Conservation (phyloP, 2,797 vertebrate genomes). For the Manis javanica region DNA sequence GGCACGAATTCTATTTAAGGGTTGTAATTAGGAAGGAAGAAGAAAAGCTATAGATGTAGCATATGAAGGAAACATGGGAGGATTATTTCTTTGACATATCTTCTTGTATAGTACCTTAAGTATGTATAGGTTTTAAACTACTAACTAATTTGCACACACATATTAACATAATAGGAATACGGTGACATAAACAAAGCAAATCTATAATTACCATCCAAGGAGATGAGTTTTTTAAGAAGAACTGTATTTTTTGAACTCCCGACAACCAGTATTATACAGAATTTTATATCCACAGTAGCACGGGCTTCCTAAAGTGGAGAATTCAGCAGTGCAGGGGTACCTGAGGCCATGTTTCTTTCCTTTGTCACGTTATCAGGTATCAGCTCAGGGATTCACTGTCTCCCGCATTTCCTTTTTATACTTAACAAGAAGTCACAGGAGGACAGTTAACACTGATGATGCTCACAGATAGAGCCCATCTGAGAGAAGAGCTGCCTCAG, state of each 20-base stretch:
- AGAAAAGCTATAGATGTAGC: no score
- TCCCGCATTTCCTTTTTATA: not conserved
- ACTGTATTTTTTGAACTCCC: not conserved
- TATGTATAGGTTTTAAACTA: no score
- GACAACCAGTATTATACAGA: not conserved
- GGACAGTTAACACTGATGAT: not conserved
- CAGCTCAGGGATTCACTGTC: not conserved
- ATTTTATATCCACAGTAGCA: not conserved
- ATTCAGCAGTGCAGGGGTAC: not conserved
- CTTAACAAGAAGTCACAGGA: not conserved
- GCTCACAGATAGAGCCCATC: not conserved
- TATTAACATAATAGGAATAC: no score
- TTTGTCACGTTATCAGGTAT: not conserved
- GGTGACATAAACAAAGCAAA: no score
- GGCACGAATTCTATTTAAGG: no score
- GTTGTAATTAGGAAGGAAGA: no score
- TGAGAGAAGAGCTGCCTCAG: not conserved
- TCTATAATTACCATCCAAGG: no score
- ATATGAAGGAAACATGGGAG: no score
- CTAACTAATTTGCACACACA: no score
- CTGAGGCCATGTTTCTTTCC: rapidly evolving
- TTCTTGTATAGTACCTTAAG: no score
- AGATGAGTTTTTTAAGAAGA: not conserved
- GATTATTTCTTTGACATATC: no score
- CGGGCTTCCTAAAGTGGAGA: not conserved